A percentile compares a stretch with the other conserved stretches of the same genome.
Evolutionary conservation across 2,888 invertebrate species (phyloP).

Genomic region (Phania funesta): DNA sequence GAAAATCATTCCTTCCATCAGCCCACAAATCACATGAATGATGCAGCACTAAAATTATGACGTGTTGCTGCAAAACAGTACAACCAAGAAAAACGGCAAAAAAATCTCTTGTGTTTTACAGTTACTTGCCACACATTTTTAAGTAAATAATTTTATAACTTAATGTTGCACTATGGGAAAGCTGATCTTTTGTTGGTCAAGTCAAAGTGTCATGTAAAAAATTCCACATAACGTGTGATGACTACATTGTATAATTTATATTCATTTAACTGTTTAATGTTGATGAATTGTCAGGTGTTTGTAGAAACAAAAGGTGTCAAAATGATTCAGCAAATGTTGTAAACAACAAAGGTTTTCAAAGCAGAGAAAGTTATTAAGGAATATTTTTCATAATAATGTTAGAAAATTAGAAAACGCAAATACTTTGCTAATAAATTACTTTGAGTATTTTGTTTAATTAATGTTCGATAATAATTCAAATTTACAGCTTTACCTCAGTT

Average conservation of each 20-base stretch:
- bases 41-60: conserved; percentile 59
- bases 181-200: conserved; percentile 19
- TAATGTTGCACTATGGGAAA: conserved; percentile 24
- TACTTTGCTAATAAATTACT: conserved; percentile 16
- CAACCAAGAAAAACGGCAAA: neutral
- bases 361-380: conserved; percentile 17
- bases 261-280: neutral
- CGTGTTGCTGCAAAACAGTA: conserved; percentile 42
- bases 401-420: too few relatives aligned
- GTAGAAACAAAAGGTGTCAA: conserved; percentile 12
- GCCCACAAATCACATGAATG: conserved; percentile 50
- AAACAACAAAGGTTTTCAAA: neutral
- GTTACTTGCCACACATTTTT: conserved; percentile 39
- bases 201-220: conserved; percentile 59
- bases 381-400: neutral
- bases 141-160: conserved; percentile 44
- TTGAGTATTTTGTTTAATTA: conserved; percentile 25
- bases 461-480: conserved; percentile 50
- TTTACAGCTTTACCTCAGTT: conserved; percentile 47
- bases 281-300: conserved; percentile 31
- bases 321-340: neutral
- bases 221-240: conserved; percentile 34
- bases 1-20: neutral
- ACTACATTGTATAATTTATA: conserved; percentile 21
- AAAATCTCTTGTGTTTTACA: conserved; percentile 52